phyloP scores from a whole-genome alignment of 2,888 invertebrate species.

The Neoaliturus tenellus region DNA sequence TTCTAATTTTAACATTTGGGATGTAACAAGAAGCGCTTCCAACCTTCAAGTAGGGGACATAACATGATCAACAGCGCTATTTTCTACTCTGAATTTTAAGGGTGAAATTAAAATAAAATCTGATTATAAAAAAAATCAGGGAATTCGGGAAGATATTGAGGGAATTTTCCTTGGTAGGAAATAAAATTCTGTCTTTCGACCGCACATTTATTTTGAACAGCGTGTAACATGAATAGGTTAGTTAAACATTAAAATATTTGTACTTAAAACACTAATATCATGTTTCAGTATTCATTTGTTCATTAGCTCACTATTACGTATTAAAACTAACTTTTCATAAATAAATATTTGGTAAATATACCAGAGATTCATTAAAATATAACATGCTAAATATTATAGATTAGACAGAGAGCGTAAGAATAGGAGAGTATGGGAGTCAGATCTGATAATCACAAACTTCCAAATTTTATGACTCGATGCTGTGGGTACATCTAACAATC shows the following conservation, averaged over 20 bases:
- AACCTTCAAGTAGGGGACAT: too few relatives aligned
- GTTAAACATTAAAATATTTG: background rate
- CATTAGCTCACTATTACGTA: background rate
- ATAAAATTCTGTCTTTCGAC: too few relatives aligned
- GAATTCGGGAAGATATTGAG: background rate
- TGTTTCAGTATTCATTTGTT: background rate
- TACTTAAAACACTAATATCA: background rate
- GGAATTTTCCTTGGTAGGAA: too few relatives aligned
- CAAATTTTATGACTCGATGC: background rate
- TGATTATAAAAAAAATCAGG: background rate
- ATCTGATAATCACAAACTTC: background rate
- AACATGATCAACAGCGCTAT: too few relatives aligned
- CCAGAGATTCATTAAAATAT: background rate
- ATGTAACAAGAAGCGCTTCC: too few relatives aligned
- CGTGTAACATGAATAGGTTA: background rate
- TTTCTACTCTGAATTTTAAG: too few relatives aligned
- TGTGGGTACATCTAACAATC: too few relatives aligned
- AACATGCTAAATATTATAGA: background rate
- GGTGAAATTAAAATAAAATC: background rate
- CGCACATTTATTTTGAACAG: background rate
- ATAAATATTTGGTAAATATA: too few relatives aligned
- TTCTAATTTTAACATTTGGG: too few relatives aligned
- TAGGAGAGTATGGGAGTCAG: background rate
- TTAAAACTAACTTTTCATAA: background rate
- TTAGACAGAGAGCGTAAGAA: conserved; percentile 4